Percentiles rank a stretch among this genome's conserved stretches.
Conservation (phyloP, 64 coral and sea anemone genomes). For the Pachyseris speciosa region DNA sequence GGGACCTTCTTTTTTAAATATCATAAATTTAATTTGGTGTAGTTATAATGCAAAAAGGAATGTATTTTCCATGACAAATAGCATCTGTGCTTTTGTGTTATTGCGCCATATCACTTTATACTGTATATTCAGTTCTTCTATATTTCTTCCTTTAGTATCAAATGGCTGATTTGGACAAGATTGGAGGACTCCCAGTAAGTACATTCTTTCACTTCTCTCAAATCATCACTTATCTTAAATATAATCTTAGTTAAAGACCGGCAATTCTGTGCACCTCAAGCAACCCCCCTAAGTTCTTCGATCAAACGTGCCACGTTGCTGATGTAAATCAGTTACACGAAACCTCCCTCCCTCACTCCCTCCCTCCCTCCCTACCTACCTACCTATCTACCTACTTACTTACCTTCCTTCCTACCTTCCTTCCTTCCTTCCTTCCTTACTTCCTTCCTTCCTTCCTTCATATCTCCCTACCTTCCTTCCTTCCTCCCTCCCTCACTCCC, state of each 20-base stretch:
- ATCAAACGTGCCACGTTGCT: no score
- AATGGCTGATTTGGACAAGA: constrained; percentile 82
- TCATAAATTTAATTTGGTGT: no score
- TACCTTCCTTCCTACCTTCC: not conserved
- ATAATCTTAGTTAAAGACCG: no score
- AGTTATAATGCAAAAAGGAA: no score
- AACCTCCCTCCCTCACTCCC: not conserved
- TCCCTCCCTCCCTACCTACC: no score
- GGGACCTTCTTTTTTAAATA: no score
- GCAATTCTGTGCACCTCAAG: no score
- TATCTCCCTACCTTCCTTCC: no score
- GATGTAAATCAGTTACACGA: no score
- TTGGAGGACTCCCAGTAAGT: constrained; percentile 74
- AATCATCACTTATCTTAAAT: not conserved
- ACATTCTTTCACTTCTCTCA: not conserved
- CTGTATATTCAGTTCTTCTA: not conserved
- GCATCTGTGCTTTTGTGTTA: not conserved
- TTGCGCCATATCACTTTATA: not conserved
- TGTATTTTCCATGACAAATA: no score
- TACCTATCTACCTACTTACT: no score
- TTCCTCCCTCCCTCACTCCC: not conserved
- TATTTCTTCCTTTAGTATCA: constrained; percentile 61
- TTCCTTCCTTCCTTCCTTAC: not conserved
- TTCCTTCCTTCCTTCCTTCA: not conserved
- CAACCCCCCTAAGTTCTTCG: no score